Percentiles rank a stretch among this genome's conserved stretches.
phyloP scores from a whole-genome alignment of 2,888 invertebrate species.

The Ochropleura plecta region DNA sequence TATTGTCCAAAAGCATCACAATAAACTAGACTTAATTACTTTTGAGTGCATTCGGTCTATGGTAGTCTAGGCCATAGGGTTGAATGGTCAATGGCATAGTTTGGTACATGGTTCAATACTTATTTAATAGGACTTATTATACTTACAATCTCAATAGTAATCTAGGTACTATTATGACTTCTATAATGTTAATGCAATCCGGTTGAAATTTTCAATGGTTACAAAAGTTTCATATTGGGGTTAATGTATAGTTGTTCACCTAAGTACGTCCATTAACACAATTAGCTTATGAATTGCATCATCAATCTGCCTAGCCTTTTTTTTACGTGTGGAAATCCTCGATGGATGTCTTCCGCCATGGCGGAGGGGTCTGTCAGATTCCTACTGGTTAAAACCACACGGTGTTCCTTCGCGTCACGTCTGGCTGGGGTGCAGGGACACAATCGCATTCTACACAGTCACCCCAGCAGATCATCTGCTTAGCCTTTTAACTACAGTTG shows the following conservation, averaged over 20 bases:
- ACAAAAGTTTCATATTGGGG: constrained; percentile 14
- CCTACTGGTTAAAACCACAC: too few species aligned
- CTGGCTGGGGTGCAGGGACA: too few species aligned
- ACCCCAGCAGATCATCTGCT: too few species aligned
- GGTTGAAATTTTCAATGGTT: constrained; percentile 20
- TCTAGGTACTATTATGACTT: constrained; percentile 24
- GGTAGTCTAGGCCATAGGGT: constrained; percentile 6
- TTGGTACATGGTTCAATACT: neutral
- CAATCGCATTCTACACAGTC: too few species aligned
- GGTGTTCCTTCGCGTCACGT: too few species aligned
- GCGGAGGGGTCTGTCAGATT: too few species aligned
- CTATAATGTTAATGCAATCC: constrained; percentile 14
- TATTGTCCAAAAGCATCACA: constrained; percentile 55
- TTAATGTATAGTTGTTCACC: neutral
- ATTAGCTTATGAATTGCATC: neutral
- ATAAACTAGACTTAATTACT: constrained; percentile 54
- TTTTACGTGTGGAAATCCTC: too few species aligned
- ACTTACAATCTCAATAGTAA: constrained; percentile 24
- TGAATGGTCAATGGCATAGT: constrained; percentile 16
- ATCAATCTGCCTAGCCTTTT: too few species aligned
- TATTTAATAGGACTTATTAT: constrained; percentile 14
- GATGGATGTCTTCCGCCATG: too few species aligned
- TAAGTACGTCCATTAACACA: neutral
- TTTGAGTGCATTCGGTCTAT: constrained; percentile 26
- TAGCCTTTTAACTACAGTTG: too few species aligned